Percentiles rank a stretch among this genome's conserved stretches.
Evolutionary conservation across 1,140 invertebrate genomes (phyloP).

Genomic region (Stenopsyche tienmushanensis): DNA sequence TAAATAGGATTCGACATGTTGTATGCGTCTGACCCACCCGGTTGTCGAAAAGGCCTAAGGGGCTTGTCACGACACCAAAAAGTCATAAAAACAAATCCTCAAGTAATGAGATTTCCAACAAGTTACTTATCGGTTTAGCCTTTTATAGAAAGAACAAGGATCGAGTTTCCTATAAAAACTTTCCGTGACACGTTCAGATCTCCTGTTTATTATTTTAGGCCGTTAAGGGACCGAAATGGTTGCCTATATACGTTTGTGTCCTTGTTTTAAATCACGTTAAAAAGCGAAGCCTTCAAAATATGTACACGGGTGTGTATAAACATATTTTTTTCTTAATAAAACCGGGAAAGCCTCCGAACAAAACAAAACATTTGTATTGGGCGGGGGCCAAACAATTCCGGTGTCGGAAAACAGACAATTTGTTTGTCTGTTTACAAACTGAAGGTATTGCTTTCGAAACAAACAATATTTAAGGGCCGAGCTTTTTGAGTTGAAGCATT

Average conservation of each 20-base stretch:
- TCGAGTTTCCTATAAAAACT: not conserved
- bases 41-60: not conserved
- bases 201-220: not conserved
- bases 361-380: not conserved
- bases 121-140: conserved; percentile 12
- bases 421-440: conserved; percentile 16
- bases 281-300: too few species aligned
- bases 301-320: not conserved
- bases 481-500: too few species aligned
- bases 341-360: not conserved
- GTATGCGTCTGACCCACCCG: too few species aligned
- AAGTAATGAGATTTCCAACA: conserved; percentile 16
- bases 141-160: conserved; percentile 8
- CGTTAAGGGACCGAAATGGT: not conserved
- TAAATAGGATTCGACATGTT: too few species aligned
- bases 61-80: conserved; percentile 6
- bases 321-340: not conserved
- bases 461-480: too few species aligned
- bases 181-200: not conserved
- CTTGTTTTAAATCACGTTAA: not conserved
- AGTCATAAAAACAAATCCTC: conserved; percentile 24
- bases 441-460: not conserved
- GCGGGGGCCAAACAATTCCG: conserved; percentile 8
- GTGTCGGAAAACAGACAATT: conserved; percentile 11
- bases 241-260: too few species aligned